Conservation (phyloP, 2,113 vertebrate species). For the Propithecus coquereli region DNA sequence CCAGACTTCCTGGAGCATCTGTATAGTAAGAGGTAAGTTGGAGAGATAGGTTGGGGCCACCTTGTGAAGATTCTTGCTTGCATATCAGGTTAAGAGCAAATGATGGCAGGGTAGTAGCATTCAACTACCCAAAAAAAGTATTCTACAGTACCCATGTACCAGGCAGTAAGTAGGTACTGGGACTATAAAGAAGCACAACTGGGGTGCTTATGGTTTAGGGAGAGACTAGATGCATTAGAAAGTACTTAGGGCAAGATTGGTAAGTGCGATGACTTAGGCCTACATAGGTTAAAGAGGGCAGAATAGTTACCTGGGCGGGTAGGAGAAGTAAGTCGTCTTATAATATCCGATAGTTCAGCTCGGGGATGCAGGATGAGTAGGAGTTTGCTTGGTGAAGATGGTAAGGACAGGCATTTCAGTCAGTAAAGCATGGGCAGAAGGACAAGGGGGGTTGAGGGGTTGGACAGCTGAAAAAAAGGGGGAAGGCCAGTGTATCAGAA, state of each 20-base stretch:
- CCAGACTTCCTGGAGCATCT: neutral
- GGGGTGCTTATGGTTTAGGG: neutral
- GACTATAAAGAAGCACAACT: neutral
- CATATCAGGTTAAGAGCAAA: neutral
- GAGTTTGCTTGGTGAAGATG: neutral
- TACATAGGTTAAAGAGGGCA: neutral
- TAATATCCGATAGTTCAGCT: neutral
- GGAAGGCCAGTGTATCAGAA: neutral
- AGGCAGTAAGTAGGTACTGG: neutral
- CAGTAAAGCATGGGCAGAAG: neutral
- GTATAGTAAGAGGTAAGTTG: slow-evolving; percentile 10
- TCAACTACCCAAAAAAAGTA: neutral
- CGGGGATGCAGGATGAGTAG: neutral
- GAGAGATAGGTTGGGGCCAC: neutral
- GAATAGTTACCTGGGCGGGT: neutral
- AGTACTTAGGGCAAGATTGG: neutral
- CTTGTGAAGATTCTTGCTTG: slow-evolving; percentile 12
- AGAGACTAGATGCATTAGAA: neutral
- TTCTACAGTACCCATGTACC: neutral
- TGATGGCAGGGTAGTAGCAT: neutral
- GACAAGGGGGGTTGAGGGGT: neutral
- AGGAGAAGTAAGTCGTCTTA: neutral
- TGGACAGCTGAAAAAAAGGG: neutral
- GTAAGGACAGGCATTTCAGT: neutral
- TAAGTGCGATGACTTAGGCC: neutral